phyloP scores from a whole-genome alignment of 2,888 invertebrate genomes.

The Drosophila borealis region DNA sequence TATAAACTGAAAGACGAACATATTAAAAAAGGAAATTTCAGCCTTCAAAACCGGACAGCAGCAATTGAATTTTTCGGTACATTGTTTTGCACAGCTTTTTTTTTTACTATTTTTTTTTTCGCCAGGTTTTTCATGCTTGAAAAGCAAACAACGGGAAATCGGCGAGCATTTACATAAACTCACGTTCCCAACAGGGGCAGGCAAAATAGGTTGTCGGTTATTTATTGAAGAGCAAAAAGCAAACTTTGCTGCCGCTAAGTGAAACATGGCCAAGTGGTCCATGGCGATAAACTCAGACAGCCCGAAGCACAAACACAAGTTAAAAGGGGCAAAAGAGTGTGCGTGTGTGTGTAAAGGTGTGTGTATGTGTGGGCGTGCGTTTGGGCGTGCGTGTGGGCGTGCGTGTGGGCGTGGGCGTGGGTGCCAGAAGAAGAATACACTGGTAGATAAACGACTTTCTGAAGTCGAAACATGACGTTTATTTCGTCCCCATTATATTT shows the following conservation, averaged over 20 bases:
- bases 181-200: conserved; percentile 15
- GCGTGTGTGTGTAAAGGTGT: conserved; percentile 5
- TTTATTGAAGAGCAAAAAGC: conserved; percentile 39
- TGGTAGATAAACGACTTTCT: not conserved
- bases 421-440: not conserved
- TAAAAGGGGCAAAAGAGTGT: conserved; percentile 28
- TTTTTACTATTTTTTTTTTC: not conserved
- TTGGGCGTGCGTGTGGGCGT: conserved; percentile 5
- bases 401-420: not conserved
- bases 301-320: conserved; percentile 23
- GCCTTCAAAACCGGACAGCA: conserved; percentile 19
- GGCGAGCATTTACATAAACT: conserved; percentile 54
- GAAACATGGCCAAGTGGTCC: conserved; percentile 51
- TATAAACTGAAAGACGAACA: conserved; percentile 5
- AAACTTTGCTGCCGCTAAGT: conserved; percentile 41
- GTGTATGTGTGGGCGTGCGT: conserved; percentile 8
- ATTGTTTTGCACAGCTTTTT: conserved; percentile 1
- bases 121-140: not conserved
- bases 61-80: not conserved
- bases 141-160: conserved; percentile 33
- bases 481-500: no score
- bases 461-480: no score
- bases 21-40: conserved; percentile 40
- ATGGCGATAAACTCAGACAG: conserved; percentile 22
- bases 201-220: conserved; percentile 37